Evolutionary conservation across 1,140 invertebrate genomes (phyloP).

Genomic region (Drosophila serrata): DNA sequence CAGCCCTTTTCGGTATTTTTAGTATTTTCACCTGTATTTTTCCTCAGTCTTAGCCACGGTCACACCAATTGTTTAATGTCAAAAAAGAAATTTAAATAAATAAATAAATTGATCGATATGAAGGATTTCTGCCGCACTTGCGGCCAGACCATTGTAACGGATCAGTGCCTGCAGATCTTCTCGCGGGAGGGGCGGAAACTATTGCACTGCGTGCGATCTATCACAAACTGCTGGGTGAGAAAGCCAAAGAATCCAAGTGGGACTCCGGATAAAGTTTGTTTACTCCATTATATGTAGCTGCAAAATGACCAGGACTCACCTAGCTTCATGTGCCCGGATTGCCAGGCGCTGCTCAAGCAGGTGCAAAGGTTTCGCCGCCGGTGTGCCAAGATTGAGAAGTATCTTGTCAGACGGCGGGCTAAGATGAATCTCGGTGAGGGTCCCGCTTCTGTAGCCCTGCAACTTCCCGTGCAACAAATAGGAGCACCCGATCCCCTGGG

Average conservation of each 20-base stretch:
- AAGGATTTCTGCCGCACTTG: conserved; percentile 64
- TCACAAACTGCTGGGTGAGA: conserved; percentile 67
- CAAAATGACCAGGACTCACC: conserved; percentile 50
- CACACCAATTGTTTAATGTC: conserved; percentile 7
- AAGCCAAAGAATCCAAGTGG: background rate
- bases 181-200: conserved; percentile 31
- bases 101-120: conserved; percentile 45
- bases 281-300: conserved; percentile 32
- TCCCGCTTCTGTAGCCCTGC: conserved; percentile 1
- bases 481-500: conserved; percentile 48
- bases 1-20: background rate
- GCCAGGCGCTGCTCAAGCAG: conserved; percentile 51
- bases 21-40: background rate
- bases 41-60: background rate
- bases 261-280: background rate
- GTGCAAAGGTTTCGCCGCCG: conserved; percentile 58
- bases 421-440: conserved; percentile 14
- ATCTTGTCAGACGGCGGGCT: conserved; percentile 35
- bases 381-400: conserved; percentile 61
- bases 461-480: conserved; percentile 14
- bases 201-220: conserved; percentile 43
- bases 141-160: conserved; percentile 38
- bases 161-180: conserved; percentile 54
- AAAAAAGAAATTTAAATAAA: conserved; percentile 44
- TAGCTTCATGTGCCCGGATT: conserved; percentile 44